phyloP scores from a whole-genome alignment of 2,888 invertebrate species.

The Odontothrips loti region DNA sequence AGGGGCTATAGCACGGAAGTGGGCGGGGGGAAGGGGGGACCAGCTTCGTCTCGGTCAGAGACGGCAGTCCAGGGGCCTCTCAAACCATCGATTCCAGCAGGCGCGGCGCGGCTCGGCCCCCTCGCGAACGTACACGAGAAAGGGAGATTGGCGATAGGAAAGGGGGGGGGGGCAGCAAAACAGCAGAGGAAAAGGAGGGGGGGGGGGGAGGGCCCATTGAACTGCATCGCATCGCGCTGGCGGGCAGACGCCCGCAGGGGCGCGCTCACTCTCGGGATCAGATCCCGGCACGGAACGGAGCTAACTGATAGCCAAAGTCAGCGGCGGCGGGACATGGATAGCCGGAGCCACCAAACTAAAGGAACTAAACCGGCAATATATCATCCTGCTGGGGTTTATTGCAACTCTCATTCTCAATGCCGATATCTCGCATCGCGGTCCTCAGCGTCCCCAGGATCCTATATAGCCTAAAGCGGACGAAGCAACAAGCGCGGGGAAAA shows the following conservation, averaged over 20 bases:
- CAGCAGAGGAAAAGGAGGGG: not conserved
- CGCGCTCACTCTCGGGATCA: not conserved
- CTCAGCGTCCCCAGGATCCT: no score
- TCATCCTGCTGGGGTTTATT: not conserved
- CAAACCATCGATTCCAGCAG: not conserved
- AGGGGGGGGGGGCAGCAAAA: not conserved
- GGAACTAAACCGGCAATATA: not conserved
- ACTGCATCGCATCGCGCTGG: not conserved
- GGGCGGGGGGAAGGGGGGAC: not conserved
- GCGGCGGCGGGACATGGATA: not conserved
- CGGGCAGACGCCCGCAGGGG: no score
- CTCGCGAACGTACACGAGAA: no score
- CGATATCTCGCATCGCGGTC: no score
- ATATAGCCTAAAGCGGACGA: no score
- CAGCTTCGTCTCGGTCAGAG: no score
- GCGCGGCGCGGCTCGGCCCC: no score
- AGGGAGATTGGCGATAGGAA: not conserved
- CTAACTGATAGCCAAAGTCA: not conserved
- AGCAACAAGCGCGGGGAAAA: no score
- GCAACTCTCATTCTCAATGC: no score
- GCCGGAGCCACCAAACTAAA: not conserved
- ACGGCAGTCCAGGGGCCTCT: not conserved
- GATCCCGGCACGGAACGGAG: not conserved
- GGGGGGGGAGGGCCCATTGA: not conserved
- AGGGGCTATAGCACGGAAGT: not conserved